Evolutionary conservation across 2,113 vertebrate genomes (phyloP).

Genomic region (Mugil cephalus): DNA sequence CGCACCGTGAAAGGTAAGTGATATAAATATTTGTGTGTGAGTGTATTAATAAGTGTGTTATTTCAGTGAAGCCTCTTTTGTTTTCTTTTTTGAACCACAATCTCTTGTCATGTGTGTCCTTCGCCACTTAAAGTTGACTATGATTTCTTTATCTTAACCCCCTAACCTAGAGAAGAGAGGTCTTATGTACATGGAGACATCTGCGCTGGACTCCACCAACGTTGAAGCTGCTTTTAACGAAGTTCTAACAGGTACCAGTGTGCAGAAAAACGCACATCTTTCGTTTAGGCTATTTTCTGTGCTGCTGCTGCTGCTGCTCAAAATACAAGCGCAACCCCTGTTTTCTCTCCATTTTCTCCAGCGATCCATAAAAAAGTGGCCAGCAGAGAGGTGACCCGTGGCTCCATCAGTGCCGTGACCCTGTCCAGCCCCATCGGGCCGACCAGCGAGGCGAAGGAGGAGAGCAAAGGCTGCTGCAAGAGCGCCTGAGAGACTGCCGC

Average conservation of each 20-base stretch:
- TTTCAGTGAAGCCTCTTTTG: too few species aligned
- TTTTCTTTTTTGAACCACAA: too few species aligned
- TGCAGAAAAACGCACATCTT: background rate
- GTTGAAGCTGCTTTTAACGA: constrained; percentile 96
- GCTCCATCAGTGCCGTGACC: constrained; percentile 84
- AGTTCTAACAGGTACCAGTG: constrained; percentile 90
- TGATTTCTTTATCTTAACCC: constrained; percentile 27
- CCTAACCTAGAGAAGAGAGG: constrained; percentile 89
- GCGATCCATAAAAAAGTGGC: constrained; percentile 92
- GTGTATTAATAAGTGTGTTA: too few species aligned
- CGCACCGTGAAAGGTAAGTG: too few species aligned
- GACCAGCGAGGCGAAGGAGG: constrained; percentile 47
- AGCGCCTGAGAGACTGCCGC: constrained; percentile 72
- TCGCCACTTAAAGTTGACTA: too few species aligned
- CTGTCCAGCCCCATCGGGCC: constrained; percentile 68
- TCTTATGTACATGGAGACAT: constrained; percentile 96
- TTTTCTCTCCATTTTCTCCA: constrained; percentile 54
- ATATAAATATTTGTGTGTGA: too few species aligned
- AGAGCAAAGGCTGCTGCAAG: constrained; percentile 76
- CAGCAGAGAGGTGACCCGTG: constrained; percentile 88
- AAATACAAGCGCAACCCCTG: background rate
- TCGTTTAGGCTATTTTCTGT: background rate
- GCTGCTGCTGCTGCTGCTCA: too few species aligned
- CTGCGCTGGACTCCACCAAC: constrained; percentile 94
- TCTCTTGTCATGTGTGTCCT: too few species aligned